These are phyloP conservation scores for Nannoperca australis DNA, from an alignment of 2,797 vertebrate genomes.

Conservation along the genomic window DNA sequence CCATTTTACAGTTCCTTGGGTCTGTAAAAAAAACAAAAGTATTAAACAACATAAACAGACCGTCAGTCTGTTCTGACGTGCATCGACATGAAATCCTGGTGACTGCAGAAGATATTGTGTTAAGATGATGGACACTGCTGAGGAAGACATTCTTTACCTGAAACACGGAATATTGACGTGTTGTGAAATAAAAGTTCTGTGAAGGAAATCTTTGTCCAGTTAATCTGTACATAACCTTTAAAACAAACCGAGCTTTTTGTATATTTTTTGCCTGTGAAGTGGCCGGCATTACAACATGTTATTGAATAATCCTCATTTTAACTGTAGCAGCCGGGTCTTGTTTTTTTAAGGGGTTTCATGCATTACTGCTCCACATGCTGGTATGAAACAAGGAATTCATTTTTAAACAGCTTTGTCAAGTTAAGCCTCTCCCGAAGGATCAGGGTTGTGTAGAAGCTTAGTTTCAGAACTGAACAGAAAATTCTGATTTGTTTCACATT, in stretches of 20 bases:
- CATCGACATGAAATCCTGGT: conserved; percentile 28
- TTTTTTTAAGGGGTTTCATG: background rate
- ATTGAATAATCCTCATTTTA: background rate
- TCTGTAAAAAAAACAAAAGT: conserved; percentile 35
- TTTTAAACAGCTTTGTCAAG: conserved; percentile 34
- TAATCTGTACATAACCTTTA: background rate
- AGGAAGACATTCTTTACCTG: conserved; percentile 44
- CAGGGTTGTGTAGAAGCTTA: conserved; percentile 37
- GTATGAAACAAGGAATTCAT: conserved; percentile 41
- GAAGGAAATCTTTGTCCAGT: conserved; percentile 24
- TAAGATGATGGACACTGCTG: conserved; percentile 38
- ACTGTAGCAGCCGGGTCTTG: background rate
- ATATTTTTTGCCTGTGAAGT: background rate
- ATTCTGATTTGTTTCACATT: background rate
- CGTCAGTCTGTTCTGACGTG: conserved; percentile 19
- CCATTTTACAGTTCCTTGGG: conserved; percentile 17
- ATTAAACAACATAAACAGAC: conserved; percentile 20
- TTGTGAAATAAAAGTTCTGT: conserved; percentile 68
- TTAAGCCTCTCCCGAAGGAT: conserved; percentile 46
- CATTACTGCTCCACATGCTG: background rate
- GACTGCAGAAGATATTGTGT: conserved; percentile 36
- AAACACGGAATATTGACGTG: conserved; percentile 50
- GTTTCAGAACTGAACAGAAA: conserved; percentile 39
- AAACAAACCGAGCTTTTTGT: conserved; percentile 14
- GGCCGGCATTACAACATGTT: background rate